Evolutionary conservation across 92 coral and sea anemone species (phyloP), one percentile per base, ranked within the genome.

Genomic region (Palythoa caribaeorum): DNA sequence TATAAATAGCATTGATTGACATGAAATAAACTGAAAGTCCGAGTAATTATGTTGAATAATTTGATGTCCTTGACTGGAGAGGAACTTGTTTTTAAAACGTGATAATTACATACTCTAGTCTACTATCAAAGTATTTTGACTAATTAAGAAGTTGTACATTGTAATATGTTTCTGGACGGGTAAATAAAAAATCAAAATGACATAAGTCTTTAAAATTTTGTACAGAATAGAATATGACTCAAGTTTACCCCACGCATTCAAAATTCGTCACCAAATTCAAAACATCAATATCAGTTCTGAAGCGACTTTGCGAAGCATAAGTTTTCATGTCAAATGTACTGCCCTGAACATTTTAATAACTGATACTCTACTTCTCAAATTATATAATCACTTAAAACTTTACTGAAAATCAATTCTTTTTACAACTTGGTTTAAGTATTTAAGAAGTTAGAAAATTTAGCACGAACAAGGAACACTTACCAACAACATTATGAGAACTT

Each of bases 401-500:
- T 35, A 35, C 74, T 9, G 44, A 70, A 70, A 28, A 5, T 12
- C 74, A 70, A 70, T 5, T 70, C 75, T 19, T 70, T 70, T 57
- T 14, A 70, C 19, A 21, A 79, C 72, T 38, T 39, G n/a, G 16
- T 47, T 39, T 39, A 9, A 80, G 5, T 47, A 28, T 28, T 28
- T 28, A 20, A 52, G 62, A 51, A 40, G 60, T 20, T 63, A 17
- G 19, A 71, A 15, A 10, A 47, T 19, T 37, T n/a, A 14, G 15
- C 9, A 8, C 5, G 3, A 77, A 54, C 21, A 54, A 35, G 8
- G n/a, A 1, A 14, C 28, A 81, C 86, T 66, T 63, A 81, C 86
- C 86, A 65, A 54, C 1, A 81, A 48, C 14, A 81, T 17, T 6
- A 66, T 11, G 75, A 81, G 36, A 81, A 81, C 12, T 44, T 36